Evolutionary conservation across 2,888 invertebrate genomes (phyloP).

Genomic region (Brenthis hecate): DNA sequence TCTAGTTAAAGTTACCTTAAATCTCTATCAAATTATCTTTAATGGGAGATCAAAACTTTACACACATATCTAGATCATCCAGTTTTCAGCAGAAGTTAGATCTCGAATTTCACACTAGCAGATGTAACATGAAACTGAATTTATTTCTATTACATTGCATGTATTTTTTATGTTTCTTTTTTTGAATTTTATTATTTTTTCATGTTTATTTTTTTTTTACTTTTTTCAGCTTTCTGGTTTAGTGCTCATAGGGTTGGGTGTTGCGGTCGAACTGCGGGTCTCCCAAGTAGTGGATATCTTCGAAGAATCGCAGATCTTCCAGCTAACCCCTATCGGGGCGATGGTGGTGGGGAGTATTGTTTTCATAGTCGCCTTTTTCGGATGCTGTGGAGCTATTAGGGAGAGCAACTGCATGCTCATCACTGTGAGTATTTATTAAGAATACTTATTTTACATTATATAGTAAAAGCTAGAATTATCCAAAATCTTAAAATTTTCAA

Average conservation of each 20-base stretch:
- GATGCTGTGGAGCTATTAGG: slow-evolving; percentile 93
- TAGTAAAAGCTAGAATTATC: too few species aligned
- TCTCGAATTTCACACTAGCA: too few species aligned
- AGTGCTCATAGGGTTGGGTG: slow-evolving; percentile 85
- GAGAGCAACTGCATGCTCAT: slow-evolving; percentile 94
- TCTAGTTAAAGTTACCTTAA: too few species aligned
- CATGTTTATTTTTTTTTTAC: background rate
- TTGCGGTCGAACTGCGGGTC: slow-evolving; percentile 82
- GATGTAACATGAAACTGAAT: too few species aligned
- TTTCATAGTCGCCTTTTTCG: slow-evolving; percentile 92
- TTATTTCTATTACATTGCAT: too few species aligned
- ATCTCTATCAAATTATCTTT: too few species aligned
- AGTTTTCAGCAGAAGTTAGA: too few species aligned
- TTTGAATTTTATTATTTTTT: slow-evolving; percentile 1
- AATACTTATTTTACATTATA: too few species aligned
- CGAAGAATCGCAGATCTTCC: slow-evolving; percentile 57
- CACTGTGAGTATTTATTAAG: slow-evolving; percentile 82
- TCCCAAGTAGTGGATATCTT: slow-evolving; percentile 66
- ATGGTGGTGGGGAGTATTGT: slow-evolving; percentile 87
- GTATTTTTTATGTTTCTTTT: background rate
- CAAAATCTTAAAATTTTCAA: too few species aligned
- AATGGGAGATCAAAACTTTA: too few species aligned
- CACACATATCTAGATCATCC: too few species aligned
- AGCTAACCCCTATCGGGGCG: slow-evolving; percentile 82
- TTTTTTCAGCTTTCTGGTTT: slow-evolving; percentile 86